These are phyloP conservation scores for Maccullochella peelii DNA, from an alignment of 2,113 vertebrate genomes.

Conservation along the genomic window DNA sequence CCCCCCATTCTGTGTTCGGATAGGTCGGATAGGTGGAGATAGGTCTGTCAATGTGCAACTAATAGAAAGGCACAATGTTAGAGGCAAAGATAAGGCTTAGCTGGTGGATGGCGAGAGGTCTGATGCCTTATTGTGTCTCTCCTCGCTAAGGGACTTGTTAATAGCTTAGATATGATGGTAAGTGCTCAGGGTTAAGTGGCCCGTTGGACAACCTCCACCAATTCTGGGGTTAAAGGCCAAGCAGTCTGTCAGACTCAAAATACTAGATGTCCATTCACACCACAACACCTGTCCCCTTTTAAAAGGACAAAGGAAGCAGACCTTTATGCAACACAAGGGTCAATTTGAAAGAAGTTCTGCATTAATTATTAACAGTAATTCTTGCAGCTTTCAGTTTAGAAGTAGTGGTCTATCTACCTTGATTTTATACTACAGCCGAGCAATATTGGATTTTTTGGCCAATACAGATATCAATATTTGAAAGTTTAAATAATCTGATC, in stretches of 20 bases:
- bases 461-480: no score
- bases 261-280: not conserved
- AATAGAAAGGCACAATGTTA: conserved; percentile 18
- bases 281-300: not conserved
- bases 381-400: not conserved
- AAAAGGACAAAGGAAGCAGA: not conserved
- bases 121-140: conserved; percentile 6
- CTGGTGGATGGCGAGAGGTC: not conserved
- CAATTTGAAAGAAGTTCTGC: not conserved
- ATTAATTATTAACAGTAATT: not conserved
- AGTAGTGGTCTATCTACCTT: not conserved
- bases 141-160: conserved; percentile 11
- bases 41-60: conserved; percentile 8
- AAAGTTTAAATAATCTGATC: no score
- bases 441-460: no score
- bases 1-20: not conserved
- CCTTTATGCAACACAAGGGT: not conserved
- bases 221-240: conserved; percentile 17
- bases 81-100: not conserved
- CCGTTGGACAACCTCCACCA: conserved; percentile 4
- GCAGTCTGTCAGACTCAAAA: conserved; percentile 19
- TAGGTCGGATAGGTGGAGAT: not conserved
- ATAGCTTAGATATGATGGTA: conserved; percentile 28
- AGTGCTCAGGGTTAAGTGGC: conserved; percentile 31
- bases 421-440: not conserved